Base-by-base conservation (phyloP, 2,888 invertebrate species). In the Acanthococcus lagerstroemiae region DNA sequence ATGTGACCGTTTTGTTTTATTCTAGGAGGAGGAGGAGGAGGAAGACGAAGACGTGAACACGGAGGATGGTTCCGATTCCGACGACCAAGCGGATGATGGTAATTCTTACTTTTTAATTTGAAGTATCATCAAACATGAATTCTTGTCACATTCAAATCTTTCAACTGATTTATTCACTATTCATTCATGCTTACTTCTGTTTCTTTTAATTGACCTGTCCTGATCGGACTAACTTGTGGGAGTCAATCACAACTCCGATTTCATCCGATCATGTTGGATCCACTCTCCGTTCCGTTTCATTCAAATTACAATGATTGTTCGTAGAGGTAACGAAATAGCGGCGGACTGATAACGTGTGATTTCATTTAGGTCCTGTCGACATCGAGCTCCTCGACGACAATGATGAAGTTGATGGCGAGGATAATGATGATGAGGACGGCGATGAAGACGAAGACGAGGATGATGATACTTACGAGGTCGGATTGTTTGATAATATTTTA, bases 41-140 rank as follows among this genome's bases (percentile, higher is more conserved):
- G 82, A 82, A 1, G 81, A 81, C 46, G 81, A 82, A 61, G 82
- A 81, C 69, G 75, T 80, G 73, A 80, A 80, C 70, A 83, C 81
- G 65, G 81, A 80, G 68, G 84, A 84, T 72, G 84, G 73, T 26
- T 77, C 71, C 21, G 73, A 70, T 3, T 72, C 78, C 25, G 79
- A 78, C 61, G 78, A 78, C 69, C 77, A 77, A 68, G 76, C 76
- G 58, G 75, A 74, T 65, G 76, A 77, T 67, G 76, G 77, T 75
- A 60, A 24, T 50, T 3, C 30, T n/a, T 50, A 5, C 25, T 48
- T n/a, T 44, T 27, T 56, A 9, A 57, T 65, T 45, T 56, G 15
- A 9, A 6, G 12, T 2, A 12, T 44, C 1, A 3, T 7, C 24
- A 1, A 3, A 5, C 4, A 44, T 45, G 9, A 2, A 6, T 21